Conservation (phyloP, 1,140 invertebrate genomes). For the Stratiolaelaps scimitus region DNA sequence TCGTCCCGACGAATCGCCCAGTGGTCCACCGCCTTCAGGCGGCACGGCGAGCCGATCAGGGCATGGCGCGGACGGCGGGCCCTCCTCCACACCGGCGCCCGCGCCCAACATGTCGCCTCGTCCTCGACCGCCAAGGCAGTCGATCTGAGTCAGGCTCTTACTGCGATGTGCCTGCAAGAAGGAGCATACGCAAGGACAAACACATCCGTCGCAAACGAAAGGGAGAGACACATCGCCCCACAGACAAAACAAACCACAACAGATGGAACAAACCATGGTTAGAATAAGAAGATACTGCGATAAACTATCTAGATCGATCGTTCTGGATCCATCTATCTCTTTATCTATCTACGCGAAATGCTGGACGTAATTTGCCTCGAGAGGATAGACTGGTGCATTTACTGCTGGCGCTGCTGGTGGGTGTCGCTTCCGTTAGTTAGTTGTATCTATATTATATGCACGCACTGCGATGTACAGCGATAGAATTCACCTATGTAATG, state of each 20-base stretch:
- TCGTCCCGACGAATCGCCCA: neutral
- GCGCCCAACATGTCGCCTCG: slow-evolving; percentile 18
- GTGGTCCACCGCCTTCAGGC: neutral
- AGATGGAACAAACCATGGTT: too few species aligned
- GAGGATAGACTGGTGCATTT: too few species aligned
- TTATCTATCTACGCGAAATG: neutral
- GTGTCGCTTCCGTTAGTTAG: too few species aligned
- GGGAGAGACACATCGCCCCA: too few species aligned
- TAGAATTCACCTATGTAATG: too few species aligned
- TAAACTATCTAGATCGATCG: neutral
- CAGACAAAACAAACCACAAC: too few species aligned
- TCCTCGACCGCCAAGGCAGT: slow-evolving; percentile 16
- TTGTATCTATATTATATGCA: too few species aligned
- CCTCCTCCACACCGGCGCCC: slow-evolving; percentile 3
- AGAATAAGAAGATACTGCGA: neutral
- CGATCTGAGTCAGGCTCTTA: slow-evolving; percentile 21
- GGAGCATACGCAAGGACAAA: neutral
- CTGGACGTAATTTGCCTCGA: too few species aligned
- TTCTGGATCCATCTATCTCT: neutral
- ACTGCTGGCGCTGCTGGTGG: too few species aligned
- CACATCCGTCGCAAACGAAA: too few species aligned
- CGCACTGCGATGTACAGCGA: too few species aligned
- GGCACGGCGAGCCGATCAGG: slow-evolving; percentile 6
- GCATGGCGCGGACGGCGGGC: neutral
- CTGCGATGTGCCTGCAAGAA: slow-evolving; percentile 23